phyloP scores from a whole-genome alignment of 2,113 vertebrate genomes.

The Siniperca chuatsi region DNA sequence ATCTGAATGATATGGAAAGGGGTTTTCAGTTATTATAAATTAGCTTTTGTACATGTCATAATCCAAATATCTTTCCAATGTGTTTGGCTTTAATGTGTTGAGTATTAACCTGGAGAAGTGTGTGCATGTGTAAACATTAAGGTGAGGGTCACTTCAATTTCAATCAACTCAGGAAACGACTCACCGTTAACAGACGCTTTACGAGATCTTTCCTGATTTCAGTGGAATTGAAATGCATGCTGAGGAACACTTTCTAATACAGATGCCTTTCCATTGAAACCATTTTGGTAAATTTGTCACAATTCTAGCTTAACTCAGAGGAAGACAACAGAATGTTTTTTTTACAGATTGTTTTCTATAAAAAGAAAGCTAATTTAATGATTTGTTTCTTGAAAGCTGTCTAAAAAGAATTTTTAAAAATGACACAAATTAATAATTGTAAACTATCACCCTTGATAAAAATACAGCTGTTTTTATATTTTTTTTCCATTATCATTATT shows the following conservation, averaged over 20 bases:
- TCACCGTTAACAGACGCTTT: neutral
- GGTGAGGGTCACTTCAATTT: constrained; percentile 24
- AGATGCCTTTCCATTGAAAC: constrained; percentile 64
- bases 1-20: constrained; percentile 41
- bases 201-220: constrained; percentile 32
- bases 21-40: constrained; percentile 39
- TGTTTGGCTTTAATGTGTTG: constrained; percentile 46
- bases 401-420: constrained; percentile 62
- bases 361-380: constrained; percentile 74
- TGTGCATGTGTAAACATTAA: constrained; percentile 25
- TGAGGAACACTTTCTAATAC: constrained; percentile 29
- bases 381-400: constrained; percentile 75
- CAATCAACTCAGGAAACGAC: constrained; percentile 42
- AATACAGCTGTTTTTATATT: constrained; percentile 61
- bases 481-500: constrained; percentile 54
- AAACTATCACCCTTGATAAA: constrained; percentile 61
- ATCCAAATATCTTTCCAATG: constrained; percentile 55
- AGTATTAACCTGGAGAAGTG: constrained; percentile 2
- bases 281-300: constrained; percentile 64
- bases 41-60: constrained; percentile 76
- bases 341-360: constrained; percentile 84
- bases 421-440: constrained; percentile 63
- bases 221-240: constrained; percentile 30
- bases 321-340: constrained; percentile 84
- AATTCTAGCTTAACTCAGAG: constrained; percentile 70